Conservation (phyloP, 2,797 vertebrate genomes). For the Spea hammondii region DNA sequence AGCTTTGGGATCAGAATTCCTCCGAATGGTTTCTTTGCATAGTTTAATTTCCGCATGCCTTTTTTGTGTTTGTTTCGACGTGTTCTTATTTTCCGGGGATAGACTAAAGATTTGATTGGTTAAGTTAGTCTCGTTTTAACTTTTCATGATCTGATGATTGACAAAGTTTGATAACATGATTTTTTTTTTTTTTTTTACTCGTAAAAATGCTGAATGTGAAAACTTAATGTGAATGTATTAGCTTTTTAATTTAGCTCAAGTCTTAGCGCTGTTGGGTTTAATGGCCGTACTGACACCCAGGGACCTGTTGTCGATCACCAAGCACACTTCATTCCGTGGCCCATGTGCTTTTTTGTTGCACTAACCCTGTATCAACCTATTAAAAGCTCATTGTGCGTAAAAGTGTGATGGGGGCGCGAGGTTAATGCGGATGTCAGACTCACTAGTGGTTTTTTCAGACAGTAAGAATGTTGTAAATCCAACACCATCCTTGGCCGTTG, state of each 20-base stretch:
- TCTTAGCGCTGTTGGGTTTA: not conserved
- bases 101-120: conserved; percentile 3
- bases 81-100: not conserved
- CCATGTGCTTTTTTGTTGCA: too few species aligned
- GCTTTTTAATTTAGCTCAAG: too few species aligned
- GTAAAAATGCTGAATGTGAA: not conserved
- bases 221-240: not conserved
- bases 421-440: too few species aligned
- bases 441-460: too few species aligned
- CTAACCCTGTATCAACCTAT: too few species aligned
- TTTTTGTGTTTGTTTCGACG: not conserved
- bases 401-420: too few species aligned
- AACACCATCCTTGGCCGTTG: too few species aligned
- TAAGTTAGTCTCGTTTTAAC: conserved; percentile 9
- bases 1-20: not conserved
- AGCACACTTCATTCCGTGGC: too few species aligned
- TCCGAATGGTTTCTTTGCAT: not conserved
- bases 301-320: too few species aligned
- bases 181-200: not conserved
- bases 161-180: not conserved
- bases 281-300: not conserved
- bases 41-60: not conserved
- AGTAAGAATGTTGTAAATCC: too few species aligned
- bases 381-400: too few species aligned
- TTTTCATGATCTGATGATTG: not conserved